Evolutionary conservation across 2,113 vertebrate species (phyloP), one percentile per base, ranked within the genome.

Genomic region (Triplophysa rosa): DNA sequence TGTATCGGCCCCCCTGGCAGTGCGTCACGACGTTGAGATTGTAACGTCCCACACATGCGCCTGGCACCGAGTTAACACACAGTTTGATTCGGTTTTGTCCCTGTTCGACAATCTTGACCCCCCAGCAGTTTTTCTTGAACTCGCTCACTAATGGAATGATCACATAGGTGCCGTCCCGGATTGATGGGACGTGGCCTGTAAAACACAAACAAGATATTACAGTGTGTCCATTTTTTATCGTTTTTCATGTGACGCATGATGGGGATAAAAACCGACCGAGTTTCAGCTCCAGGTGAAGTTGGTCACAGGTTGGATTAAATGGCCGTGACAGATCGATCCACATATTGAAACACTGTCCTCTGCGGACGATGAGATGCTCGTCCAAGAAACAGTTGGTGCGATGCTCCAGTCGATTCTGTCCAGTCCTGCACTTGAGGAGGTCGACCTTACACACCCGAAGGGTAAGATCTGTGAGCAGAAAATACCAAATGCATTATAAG

Each of bases 261-360:
- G 29, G 14, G 17, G 49, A 3, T 11, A 24, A 13, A 29, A 13
- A 74, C 86, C 79, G 7, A 96, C 95, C 95, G 8, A 90, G 91
- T 77, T 91, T 90, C 0, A 96, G 90, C 45, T 95, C 87, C 0
- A 96, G 86, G 74, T 91, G 89, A 45, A 96, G 79, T 2, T 67
- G 84, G 86, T 95, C 91, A 0, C 81, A 88, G 0, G 54, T 87
- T 10, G 88, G 86, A 81, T 91, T 77, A 33, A 91, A 95, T 23
- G 92, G 86, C 33, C 91, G 90, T 7, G 90, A 92, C 69, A 96
- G 88, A 1, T 86, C 87, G 4, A 96, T 59, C 81, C 91, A 87
- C 73, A 95, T 81, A 17, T 87, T 63, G 73, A 96, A 96, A 0
- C 79, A 90, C 82, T 95, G 94, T 6, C 95, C 95, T 0, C 95